phyloP scores from a whole-genome alignment of 2,888 invertebrate genomes.

The Cynaeus angustus region DNA sequence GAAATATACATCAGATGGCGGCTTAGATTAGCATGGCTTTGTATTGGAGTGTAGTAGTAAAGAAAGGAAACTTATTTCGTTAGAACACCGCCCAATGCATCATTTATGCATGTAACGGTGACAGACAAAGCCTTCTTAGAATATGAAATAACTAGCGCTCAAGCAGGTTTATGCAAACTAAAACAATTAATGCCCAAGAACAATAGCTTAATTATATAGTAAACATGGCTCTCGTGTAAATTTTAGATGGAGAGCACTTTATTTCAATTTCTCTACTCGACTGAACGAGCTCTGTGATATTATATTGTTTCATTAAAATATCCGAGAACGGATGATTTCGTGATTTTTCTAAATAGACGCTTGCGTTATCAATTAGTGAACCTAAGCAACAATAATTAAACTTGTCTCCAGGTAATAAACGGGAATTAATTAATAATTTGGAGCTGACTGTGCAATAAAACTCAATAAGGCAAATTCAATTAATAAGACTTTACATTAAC shows the following conservation, averaged over 20 bases:
- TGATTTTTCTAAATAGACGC: conserved; percentile 23
- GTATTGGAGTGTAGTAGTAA: conserved; percentile 5
- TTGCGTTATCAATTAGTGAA: conserved; percentile 29
- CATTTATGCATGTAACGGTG: conserved; percentile 45
- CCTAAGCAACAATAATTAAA: conserved; percentile 35
- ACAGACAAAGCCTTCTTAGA: conserved; percentile 51
- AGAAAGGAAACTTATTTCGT: conserved; percentile 33
- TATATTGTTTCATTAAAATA: conserved; percentile 30
- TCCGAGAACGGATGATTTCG: conserved; percentile 8
- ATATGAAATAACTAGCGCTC: conserved; percentile 49
- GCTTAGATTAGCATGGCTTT: conserved; percentile 12
- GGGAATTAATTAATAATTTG: conserved; percentile 40
- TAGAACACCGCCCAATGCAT: conserved; percentile 33
- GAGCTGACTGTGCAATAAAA: conserved; percentile 35
- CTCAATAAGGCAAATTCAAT: conserved; percentile 40
- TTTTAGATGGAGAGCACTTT: conserved; percentile 46
- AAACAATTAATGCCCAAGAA: conserved; percentile 50
- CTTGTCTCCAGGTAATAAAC: conserved; percentile 42
- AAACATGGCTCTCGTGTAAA: conserved; percentile 47
- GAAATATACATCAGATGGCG: neutral
- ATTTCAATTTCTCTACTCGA: conserved; percentile 36
- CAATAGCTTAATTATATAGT: conserved; percentile 51
- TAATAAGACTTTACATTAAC: conserved; percentile 40
- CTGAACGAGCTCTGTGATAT: conserved; percentile 15
- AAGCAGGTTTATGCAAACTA: conserved; percentile 51